A percentile compares a stretch with the other conserved stretches of the same genome.
Evolutionary conservation across 2,113 vertebrate species (phyloP).

Genomic region (Cavia aperea): DNA sequence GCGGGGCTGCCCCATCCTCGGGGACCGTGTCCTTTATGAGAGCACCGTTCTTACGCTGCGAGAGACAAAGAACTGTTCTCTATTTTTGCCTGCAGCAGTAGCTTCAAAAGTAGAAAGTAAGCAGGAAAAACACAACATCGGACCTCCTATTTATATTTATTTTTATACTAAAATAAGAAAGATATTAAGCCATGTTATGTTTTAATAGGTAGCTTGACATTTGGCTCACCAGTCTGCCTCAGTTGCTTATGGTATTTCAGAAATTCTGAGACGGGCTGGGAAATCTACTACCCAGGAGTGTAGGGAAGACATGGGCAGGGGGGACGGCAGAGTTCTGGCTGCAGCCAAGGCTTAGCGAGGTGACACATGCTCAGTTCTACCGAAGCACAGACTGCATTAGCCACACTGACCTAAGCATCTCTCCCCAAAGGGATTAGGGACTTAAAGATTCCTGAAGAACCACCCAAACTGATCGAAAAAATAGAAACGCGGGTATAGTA

Average conservation of each 20-base stretch:
- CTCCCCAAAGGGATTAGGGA: neutral
- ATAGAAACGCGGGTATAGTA: neutral
- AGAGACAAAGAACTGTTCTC: neutral
- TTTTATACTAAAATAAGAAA: slow-evolving; percentile 20
- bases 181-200: neutral
- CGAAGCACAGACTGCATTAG: too few species aligned
- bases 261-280: neutral
- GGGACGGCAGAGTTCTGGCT: neutral
- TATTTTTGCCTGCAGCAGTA: neutral
- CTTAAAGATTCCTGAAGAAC: neutral
- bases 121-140: neutral
- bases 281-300: neutral
- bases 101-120: neutral
- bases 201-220: slow-evolving; percentile 15
- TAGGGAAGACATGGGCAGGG: accelerated
- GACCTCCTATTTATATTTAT: neutral
- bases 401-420: neutral
- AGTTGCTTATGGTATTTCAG: too few species aligned
- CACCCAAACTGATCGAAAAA: neutral
- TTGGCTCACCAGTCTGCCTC: accelerated
- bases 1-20: neutral
- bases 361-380: neutral
- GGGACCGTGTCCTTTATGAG: neutral
- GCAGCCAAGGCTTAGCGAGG: neutral
- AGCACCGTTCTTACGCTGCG: neutral